Conservation (phyloP, 2,797 vertebrate species). For the Rhodeus uyekii region DNA sequence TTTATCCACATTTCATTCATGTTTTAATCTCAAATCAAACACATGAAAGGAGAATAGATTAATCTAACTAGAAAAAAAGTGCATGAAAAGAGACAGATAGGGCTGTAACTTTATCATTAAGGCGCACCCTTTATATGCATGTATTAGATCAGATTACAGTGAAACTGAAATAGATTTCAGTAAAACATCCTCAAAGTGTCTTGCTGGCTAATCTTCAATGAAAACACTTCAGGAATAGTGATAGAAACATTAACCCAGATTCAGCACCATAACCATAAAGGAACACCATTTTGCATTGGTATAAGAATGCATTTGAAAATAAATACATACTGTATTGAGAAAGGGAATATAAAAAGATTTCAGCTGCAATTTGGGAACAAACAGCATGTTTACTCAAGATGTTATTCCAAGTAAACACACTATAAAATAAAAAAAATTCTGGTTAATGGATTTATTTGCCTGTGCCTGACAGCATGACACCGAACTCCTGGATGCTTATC, state of each 20-base stretch:
- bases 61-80: constrained; percentile 7
- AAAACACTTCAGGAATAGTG: constrained; percentile 4
- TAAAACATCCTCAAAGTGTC: constrained; percentile 18
- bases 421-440: too few species aligned
- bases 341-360: constrained; percentile 28
- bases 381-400: constrained; percentile 23
- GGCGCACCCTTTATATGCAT: constrained; percentile 8
- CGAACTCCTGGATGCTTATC: constrained; percentile 96
- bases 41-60: constrained; percentile 21
- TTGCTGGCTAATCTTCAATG: not conserved
- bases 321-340: constrained; percentile 47
- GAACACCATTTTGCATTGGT: constrained; percentile 20
- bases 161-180: constrained; percentile 17
- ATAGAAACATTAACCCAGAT: constrained; percentile 40
- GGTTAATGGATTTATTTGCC: constrained; percentile 57
- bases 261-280: constrained; percentile 32
- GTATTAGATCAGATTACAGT: constrained; percentile 25
- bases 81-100: constrained; percentile 8
- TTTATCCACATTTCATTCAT: constrained; percentile 28
- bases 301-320: constrained; percentile 47
- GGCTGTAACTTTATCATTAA: not conserved
- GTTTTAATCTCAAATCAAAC: constrained; percentile 37
- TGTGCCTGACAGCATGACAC: constrained; percentile 88
- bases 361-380: constrained; percentile 6
- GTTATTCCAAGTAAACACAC: constrained; percentile 33